These are phyloP conservation scores for Dinothrombium tinctorium DNA, from an alignment of 1,140 invertebrate genomes.

Conservation along the genomic window DNA sequence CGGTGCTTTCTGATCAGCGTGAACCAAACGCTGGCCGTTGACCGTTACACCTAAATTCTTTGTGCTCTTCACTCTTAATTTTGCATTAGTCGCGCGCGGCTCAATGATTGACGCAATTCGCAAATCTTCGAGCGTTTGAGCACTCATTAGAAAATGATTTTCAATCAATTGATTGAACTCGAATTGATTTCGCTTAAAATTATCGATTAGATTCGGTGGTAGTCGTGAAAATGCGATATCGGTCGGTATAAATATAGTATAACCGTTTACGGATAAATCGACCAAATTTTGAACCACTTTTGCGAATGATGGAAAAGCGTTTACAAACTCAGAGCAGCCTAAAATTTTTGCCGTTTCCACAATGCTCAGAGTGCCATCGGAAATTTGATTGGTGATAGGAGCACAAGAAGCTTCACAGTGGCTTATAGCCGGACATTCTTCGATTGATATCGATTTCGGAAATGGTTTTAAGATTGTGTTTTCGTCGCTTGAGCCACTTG, in stretches of 20 bases:
- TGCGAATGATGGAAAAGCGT: neutral
- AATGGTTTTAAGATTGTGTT: no score
- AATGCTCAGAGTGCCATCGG: neutral
- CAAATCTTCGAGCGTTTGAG: constrained; percentile 11
- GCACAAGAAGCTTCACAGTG: neutral
- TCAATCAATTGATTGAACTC: constrained; percentile 9
- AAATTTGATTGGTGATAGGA: neutral
- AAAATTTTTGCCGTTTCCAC: constrained; percentile 4
- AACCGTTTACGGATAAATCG: constrained; percentile 8
- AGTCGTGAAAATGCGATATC: constrained; percentile 15
- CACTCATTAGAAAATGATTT: constrained; percentile 13
- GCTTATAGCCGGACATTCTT: neutral
- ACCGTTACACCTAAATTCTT: constrained; percentile 14
- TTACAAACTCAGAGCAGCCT: constrained; percentile 7
- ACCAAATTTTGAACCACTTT: constrained; percentile 5
- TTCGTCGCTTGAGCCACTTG: no score
- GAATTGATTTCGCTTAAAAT: constrained; percentile 11
- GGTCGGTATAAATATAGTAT: constrained; percentile 16
- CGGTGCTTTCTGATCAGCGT: constrained; percentile 14
- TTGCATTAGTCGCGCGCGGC: constrained; percentile 5
- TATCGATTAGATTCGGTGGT: constrained; percentile 12
- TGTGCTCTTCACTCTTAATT: constrained; percentile 9
- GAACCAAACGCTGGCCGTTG: constrained; percentile 16
- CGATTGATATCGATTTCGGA: no score
- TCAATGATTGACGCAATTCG: constrained; percentile 3